Percentiles rank a stretch among this genome's conserved stretches.
Conservation (phyloP, 2,797 vertebrate species). For the Gambusia yucatana region DNA sequence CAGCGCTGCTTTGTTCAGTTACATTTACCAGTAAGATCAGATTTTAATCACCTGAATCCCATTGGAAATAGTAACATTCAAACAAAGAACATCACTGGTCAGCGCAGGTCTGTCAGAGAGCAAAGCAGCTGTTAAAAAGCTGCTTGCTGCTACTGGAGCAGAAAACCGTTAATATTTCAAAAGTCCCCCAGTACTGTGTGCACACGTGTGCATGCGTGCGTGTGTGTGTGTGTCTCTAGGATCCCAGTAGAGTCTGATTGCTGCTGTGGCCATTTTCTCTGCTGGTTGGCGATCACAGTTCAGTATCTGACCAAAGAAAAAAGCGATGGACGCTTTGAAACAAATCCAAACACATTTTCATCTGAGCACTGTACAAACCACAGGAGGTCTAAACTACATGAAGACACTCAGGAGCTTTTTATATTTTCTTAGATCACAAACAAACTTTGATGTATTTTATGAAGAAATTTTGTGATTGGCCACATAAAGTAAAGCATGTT, state of each 20-base stretch:
- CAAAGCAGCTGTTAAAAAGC: slow-evolving; percentile 17
- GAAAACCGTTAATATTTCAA: slow-evolving; percentile 62
- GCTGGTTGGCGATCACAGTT: slow-evolving; percentile 26
- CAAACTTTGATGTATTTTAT: background rate
- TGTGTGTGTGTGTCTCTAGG: slow-evolving; percentile 9
- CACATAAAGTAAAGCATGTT: background rate
- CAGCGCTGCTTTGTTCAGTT: background rate
- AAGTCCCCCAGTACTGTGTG: slow-evolving; percentile 12
- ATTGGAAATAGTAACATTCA: background rate
- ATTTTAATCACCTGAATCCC: background rate
- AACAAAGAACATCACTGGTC: background rate
- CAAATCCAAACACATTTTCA: background rate
- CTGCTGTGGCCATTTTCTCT: slow-evolving; percentile 45
- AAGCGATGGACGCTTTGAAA: slow-evolving; percentile 7
- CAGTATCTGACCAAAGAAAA: slow-evolving; percentile 20
- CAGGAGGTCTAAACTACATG: background rate
- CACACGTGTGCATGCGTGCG: background rate
- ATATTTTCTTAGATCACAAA: background rate
- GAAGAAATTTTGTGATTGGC: background rate
- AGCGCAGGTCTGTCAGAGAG: slow-evolving; percentile 13
- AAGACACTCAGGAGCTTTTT: background rate
- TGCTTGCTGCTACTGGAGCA: slow-evolving; percentile 24
- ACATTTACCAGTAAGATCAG: background rate
- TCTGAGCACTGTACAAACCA: background rate
- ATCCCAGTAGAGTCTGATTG: slow-evolving; percentile 45